Evolutionary conservation across 2,113 vertebrate species (phyloP).

Genomic region (Embiotoca jacksoni): DNA sequence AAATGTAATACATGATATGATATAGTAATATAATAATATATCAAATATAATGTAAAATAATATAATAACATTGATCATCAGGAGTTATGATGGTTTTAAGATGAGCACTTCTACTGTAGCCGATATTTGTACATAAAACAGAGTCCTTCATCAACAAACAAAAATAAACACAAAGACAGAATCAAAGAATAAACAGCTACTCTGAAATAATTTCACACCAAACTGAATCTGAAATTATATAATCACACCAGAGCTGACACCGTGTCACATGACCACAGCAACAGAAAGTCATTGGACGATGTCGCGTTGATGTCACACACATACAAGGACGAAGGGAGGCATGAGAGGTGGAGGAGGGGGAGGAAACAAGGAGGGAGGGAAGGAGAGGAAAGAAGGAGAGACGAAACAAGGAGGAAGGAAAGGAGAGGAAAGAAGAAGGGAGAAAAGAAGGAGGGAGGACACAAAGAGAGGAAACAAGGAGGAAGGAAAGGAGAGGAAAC

Average conservation of each 20-base stretch:
- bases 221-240: constrained; percentile 41
- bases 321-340: neutral
- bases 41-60: too few species aligned
- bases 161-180: too few species aligned
- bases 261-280: constrained; percentile 29
- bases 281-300: constrained; percentile 1
- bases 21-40: too few species aligned
- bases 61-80: too few species aligned
- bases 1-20: too few species aligned
- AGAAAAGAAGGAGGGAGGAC: neutral
- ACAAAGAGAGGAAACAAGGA: neutral
- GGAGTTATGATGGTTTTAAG: too few species aligned
- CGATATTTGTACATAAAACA: too few species aligned
- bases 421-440: neutral
- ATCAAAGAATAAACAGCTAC: neutral
- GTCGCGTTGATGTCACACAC: constrained; percentile 17
- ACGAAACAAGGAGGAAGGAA: neutral
- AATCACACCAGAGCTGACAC: constrained; percentile 27
- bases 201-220: constrained; percentile 11
- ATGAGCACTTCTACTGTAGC: too few species aligned
- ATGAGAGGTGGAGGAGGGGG: constrained; percentile 3
- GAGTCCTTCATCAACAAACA: too few species aligned
- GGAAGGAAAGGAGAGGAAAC: neutral
- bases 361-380: too few species aligned
- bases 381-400: neutral